Conservation (phyloP, 2,888 invertebrate species). For the Meiosimyza decipiens region DNA sequence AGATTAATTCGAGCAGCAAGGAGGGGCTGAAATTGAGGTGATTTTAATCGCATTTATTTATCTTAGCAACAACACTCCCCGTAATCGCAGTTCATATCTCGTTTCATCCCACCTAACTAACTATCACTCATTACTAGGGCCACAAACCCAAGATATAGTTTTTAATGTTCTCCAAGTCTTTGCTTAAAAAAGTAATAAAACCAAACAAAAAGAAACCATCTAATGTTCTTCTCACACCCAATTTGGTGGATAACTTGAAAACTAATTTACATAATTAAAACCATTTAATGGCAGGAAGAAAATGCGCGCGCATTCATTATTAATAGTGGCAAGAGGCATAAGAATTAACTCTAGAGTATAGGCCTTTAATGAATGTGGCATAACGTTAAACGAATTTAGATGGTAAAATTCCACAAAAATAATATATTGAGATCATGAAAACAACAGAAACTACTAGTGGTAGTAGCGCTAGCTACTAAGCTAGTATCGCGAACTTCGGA, state of each 20-base stretch:
- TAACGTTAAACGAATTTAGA: no score
- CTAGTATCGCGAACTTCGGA: no score
- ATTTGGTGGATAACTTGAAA: constrained; percentile 45
- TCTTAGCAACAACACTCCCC: not conserved
- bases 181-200: constrained; percentile 25
- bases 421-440: no score
- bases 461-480: no score
- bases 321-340: not conserved
- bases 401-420: no score
- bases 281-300: constrained; percentile 2
- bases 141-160: not conserved
- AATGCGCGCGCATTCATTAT: constrained; percentile 32
- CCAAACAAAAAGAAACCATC: constrained; percentile 1
- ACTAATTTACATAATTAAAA: constrained; percentile 54
- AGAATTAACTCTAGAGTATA: not conserved
- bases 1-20: constrained; percentile 9
- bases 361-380: no score
- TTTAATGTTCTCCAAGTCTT: constrained; percentile 6
- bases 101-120: not conserved
- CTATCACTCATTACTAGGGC: no score
- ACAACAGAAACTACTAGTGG: no score
- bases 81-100: no score
- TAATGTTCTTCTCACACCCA: constrained; percentile 57
- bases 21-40: constrained; percentile 9
- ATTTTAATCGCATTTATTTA: constrained; percentile 33